These are phyloP conservation scores for Onychomys leucogaster DNA, from an alignment of 2,797 vertebrate species.

Conservation along the genomic window DNA sequence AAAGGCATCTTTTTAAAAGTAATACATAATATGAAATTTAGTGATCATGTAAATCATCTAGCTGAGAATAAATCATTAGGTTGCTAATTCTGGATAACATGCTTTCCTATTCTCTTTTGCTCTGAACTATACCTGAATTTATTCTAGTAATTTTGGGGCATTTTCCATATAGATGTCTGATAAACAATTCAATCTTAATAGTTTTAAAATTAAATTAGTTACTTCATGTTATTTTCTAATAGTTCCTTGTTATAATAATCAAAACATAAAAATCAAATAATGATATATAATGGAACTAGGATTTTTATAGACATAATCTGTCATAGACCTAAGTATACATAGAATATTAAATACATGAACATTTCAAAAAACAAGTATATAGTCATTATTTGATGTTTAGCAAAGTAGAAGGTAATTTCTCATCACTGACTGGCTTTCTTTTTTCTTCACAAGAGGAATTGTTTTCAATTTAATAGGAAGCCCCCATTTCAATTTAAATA, in stretches of 20 bases:
- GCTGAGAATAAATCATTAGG: conserved; percentile 20
- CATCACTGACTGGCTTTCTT: not conserved
- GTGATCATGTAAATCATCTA: not conserved
- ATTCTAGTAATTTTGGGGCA: not conserved
- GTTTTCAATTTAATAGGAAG: not conserved
- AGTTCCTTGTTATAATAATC: not conserved
- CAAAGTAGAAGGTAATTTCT: not conserved
- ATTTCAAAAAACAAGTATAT: not conserved
- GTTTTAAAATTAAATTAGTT: conserved; percentile 18
- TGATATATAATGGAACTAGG: not conserved
- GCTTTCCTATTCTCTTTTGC: not conserved
- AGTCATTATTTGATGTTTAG: not conserved
- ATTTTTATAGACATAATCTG: not conserved
- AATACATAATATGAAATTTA: not conserved
- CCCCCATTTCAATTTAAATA: not conserved
- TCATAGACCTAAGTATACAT: not conserved
- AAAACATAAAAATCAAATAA: not conserved
- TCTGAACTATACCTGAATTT: not conserved
- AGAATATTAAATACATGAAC: not conserved
- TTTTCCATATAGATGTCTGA: not conserved
- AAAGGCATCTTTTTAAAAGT: not conserved
- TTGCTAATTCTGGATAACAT: not conserved
- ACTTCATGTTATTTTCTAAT: not conserved
- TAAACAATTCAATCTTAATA: conserved; percentile 1
- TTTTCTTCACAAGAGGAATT: not conserved